Base-by-base conservation (phyloP, 2,888 invertebrate species). In the Coelopa pilipes region DNA sequence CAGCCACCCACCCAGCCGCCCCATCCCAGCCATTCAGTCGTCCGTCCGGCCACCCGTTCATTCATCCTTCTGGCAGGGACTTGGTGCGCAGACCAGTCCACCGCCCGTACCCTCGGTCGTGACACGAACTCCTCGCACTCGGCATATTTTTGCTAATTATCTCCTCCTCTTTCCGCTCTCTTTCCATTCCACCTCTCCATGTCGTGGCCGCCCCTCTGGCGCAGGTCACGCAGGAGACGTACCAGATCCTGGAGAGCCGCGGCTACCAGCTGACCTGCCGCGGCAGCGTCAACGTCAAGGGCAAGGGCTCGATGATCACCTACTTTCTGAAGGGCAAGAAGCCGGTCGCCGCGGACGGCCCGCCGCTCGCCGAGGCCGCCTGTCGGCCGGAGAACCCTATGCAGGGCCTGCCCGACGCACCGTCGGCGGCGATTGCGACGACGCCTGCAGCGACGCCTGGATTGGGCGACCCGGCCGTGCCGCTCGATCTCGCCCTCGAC, bases 301-400 rank as follows among this genome's bases (percentile, higher is more conserved):
- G 97, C 73, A 97, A 97, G 87, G 97, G 97, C 21, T 93, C 95
- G 79, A 97, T 97, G 97, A 91, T 95, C 77, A 97, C 97, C 0
- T 97, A 93, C 88, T 96, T 96, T 75, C 82, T 88, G 2, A 86
- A 87, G 72, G 84, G 84, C 17, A 87, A 84, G 77, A 74, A 77
- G 55, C 72, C 81, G 12, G 50, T 70, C 1, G 9, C 47, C 11
- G 21, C 10, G n/a, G 49, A 46, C 5, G n/a, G 10, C 57, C 34
- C 7, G 4, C 19, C 21, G 7, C 34, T 34, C 34, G 4, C 34
- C 7, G 34, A 2, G 7, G n/a, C n/a, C n/a, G n/a, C n/a, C 34
- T 34, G 34, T 7, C 34, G 34, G 2, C 34, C 7, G 4, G 34
- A 34, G 34, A 34, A 34, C 34, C 34, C 34, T 4, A 49, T 13